Percentiles rank a stretch among this genome's conserved stretches.
Evolutionary conservation across 2,113 vertebrate species (phyloP).

Genomic region (Seriola quinqueradiata): DNA sequence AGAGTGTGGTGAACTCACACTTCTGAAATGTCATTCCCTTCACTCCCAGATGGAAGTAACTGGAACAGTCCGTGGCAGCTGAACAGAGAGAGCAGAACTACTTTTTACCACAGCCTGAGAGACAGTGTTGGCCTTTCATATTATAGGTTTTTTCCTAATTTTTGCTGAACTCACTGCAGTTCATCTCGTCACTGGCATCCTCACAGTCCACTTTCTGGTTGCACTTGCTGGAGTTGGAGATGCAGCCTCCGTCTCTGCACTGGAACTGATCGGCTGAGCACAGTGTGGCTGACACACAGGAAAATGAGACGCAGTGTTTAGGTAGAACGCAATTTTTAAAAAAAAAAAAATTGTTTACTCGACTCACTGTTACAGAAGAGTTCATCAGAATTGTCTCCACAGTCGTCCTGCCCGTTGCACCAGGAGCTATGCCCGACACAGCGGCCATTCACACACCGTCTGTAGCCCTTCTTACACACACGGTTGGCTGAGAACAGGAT

Average conservation of each 20-base stretch:
- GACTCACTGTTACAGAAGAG: constrained; percentile 94
- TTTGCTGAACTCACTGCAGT: constrained; percentile 90
- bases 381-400: constrained; percentile 95
- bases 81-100: constrained; percentile 44
- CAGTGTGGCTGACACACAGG: constrained; percentile 85
- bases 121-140: neutral
- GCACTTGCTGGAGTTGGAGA: constrained; percentile 94
- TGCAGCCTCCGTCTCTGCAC: constrained; percentile 92
- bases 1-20: constrained; percentile 94
- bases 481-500: constrained; percentile 86
- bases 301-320: neutral
- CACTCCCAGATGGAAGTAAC: constrained; percentile 96
- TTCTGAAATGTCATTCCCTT: constrained; percentile 92
- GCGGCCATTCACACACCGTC: constrained; percentile 92
- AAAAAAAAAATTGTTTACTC: neutral
- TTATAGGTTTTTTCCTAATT: neutral
- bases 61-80: constrained; percentile 95
- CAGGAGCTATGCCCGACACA: constrained; percentile 90
- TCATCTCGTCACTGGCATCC: constrained; percentile 95
- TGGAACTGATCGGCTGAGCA: constrained; percentile 91
- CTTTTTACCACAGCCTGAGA: neutral
- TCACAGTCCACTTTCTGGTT: constrained; percentile 96
- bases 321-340: neutral
- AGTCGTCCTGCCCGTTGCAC: constrained; percentile 93
- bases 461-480: constrained; percentile 94